These are phyloP conservation scores for Stichodactyla helianthus DNA, from an alignment of 64 coral and sea anemone species.

Conservation along the genomic window DNA sequence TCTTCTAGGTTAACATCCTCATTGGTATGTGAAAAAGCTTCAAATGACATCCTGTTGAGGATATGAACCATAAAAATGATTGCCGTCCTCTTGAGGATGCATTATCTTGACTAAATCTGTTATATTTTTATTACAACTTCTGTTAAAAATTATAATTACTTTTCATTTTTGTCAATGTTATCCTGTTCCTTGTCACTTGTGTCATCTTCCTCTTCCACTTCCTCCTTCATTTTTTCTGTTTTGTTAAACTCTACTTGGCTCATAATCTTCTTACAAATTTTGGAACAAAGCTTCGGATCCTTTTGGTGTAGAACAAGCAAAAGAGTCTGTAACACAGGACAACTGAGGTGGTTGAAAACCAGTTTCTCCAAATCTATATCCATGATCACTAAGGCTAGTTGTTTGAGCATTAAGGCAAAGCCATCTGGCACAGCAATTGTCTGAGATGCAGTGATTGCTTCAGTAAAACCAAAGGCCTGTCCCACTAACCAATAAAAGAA, in stretches of 20 bases:
- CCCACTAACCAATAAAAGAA: conserved; percentile 31
- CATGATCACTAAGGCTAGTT: conserved; percentile 35
- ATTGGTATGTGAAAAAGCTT: too few relatives aligned
- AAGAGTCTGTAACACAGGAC: conserved; percentile 64
- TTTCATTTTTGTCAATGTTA: conserved; percentile 25
- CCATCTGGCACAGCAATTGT: conserved; percentile 61
- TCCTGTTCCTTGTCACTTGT: conserved; percentile 18
- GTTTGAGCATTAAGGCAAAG: conserved; percentile 56
- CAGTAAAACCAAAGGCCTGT: conserved; percentile 44
- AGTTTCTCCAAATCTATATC: conserved; percentile 60
- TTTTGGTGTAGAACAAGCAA: conserved; percentile 62
- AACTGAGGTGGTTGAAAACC: conserved; percentile 54
- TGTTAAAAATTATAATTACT: not conserved
- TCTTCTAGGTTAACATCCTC: too few relatives aligned
- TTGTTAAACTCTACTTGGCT: conserved; percentile 40
- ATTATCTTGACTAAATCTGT: too few relatives aligned
- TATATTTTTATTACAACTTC: too few relatives aligned
- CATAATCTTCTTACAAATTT: conserved; percentile 80
- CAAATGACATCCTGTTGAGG: too few relatives aligned
- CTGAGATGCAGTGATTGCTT: conserved; percentile 15
- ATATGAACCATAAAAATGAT: too few relatives aligned
- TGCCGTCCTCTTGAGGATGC: too few relatives aligned
- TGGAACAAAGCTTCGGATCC: conserved; percentile 67
- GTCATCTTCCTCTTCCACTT: conserved; percentile 8
- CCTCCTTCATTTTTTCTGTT: conserved; percentile 19